Base-by-base conservation (phyloP, 2,888 invertebrate genomes). In the Agonum fuliginosum region DNA sequence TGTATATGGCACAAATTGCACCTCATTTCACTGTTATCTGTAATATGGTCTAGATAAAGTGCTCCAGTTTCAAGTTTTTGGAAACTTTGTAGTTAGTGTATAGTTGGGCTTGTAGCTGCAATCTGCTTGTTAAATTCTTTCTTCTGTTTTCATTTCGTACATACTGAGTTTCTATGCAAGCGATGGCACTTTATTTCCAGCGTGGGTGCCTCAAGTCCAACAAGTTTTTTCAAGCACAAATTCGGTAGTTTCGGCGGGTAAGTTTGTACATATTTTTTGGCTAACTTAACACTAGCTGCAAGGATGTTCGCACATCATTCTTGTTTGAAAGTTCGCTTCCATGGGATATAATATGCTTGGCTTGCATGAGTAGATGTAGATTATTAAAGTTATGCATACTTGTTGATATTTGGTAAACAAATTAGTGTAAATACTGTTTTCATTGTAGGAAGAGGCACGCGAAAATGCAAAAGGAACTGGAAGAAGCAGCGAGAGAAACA, bases 401-500 rank as follows among this genome's bases (percentile, higher is more conserved):
- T 34, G 19, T 65, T 8, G 19, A 20, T 30, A 20, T 67, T 67
- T 41, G n/a, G 19, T 41, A 37, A 54, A 20, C 3, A 43, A 43
- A 43, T 43, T 54, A 14, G 22, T 20, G 12, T 19, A 19, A 19
- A 48, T 8, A 1, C 14, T 69, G 6, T 73, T 71, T 37, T 54
- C 14, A 27, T 91, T 90, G 62, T 90, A 97, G 97, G 87, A 94
- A 94, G 89, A 92, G 94, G 85, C 95, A 95, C 86, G 95, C 94
- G 81, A 95, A 94, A 87, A 90, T 98, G 85, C 93, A 95, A 84
- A 94, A 94, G 85, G 97, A 98, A 83, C 87, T 98, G 62, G 96
- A 96, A 87, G 97, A 97, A 84, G 97, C 97, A 17, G 96, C 95
- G 80, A 93, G 93, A 84, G 94, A 95, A 80, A 89, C 89, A 20